These are phyloP conservation scores for Macrochelys suwanniensis DNA, from an alignment of 2,797 vertebrate species.

Conservation along the genomic window DNA sequence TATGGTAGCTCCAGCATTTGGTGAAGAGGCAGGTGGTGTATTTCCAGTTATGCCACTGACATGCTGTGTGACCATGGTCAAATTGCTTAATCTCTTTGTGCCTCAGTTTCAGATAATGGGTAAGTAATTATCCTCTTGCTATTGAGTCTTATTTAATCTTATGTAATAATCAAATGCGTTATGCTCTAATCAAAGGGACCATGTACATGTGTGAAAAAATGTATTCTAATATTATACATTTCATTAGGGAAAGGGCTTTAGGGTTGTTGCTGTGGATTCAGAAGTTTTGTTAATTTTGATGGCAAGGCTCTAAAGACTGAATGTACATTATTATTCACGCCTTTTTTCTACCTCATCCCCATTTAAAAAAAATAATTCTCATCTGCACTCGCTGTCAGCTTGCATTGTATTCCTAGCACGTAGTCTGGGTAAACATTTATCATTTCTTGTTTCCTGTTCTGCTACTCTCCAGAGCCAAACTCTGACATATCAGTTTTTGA, in stretches of 20 bases:
- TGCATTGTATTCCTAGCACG: background rate
- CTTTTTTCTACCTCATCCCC: background rate
- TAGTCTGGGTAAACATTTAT: background rate
- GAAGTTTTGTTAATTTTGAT: background rate
- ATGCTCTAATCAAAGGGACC: background rate
- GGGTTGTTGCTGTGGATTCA: background rate
- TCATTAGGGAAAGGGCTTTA: background rate
- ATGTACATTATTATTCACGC: background rate
- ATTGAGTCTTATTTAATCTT: background rate
- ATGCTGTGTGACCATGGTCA: background rate
- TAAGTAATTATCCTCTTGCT: background rate
- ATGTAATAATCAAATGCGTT: background rate
- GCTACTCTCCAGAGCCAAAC: background rate
- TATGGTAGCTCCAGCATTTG: background rate
- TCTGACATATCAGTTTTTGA: background rate
- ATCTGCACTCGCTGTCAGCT: background rate
- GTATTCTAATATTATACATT: too few species aligned
- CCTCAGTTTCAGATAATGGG: background rate
- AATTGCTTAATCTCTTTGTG: background rate
- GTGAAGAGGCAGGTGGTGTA: background rate
- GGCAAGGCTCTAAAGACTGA: background rate
- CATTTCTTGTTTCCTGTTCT: background rate
- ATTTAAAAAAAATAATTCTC: background rate
- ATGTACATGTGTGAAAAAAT: background rate
- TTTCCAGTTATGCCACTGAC: background rate